Base-by-base conservation (phyloP, 2,888 invertebrate species). In the Pseudococcus jackbeardsleyi region DNA sequence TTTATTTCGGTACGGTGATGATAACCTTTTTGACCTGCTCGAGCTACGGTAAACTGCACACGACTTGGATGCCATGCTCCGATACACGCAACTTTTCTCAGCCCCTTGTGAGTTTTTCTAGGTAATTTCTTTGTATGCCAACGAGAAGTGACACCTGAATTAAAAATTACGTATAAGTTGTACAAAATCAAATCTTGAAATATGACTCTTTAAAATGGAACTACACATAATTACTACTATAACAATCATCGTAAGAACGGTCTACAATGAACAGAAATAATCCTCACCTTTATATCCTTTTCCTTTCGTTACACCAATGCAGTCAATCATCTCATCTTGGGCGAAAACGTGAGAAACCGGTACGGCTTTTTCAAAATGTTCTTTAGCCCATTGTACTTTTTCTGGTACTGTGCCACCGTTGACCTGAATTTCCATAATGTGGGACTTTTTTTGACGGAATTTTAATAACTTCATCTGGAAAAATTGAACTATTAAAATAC, bases 31-130 rank as follows among this genome's bases (percentile, higher is more conserved):
- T 99, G 98, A 95, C 99, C 99, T 92, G 99, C 99, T 93, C 99
- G 96, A 89, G 99, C 99, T 85, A 99, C 99, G 89, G 99, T 98
- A 94, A 98, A 99, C 91, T 98, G 97, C 54, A 99, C 99, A 92
- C 99, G 95, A 91, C 98, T 98, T 90, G 99, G 99, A 99, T 99
- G 99, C 99, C 99, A 99, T 3, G 99, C 99, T 92, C 99, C 99
- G 93, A 99, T 99, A 96, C 99, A 99, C 91, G 99, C 99, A 89
- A 99, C 99, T 92, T 99, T 99, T 89, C 97, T 95, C 90, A 99
- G 94, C 96, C 99, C 99, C 93, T 99, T 99, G 94, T 99, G 99
- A 0, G 99, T 99, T 94, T 99, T 99, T 90, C 99, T 96, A 0
- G 99, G 99, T 91, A 99, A 93, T 92, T 99, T 99, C 95, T 99